phyloP scores from a whole-genome alignment of 2,888 invertebrate species.

The Bombyx huttoni region DNA sequence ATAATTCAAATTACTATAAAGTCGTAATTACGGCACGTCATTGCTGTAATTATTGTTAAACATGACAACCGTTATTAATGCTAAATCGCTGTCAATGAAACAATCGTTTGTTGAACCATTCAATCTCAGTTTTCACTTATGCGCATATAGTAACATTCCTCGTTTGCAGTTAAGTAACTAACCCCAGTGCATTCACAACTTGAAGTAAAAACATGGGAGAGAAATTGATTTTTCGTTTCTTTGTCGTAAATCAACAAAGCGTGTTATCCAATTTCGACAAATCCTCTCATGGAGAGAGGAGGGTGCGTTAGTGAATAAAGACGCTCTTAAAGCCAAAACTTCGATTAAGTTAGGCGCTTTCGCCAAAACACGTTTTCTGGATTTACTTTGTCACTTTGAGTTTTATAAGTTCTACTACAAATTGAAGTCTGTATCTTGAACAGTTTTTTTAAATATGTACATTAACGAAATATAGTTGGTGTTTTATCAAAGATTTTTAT shows the following conservation, averaged over 20 bases:
- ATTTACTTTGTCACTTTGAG: neutral
- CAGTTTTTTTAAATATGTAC: no score
- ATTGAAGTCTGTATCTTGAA: no score
- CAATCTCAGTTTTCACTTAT: conserved; percentile 13
- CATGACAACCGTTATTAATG: conserved; percentile 14
- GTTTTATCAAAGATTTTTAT: no score
- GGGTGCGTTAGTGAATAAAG: conserved; percentile 14
- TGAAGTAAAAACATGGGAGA: conserved; percentile 11
- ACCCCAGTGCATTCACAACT: neutral
- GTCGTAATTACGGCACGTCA: neutral
- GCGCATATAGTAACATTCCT: neutral
- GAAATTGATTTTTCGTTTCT: conserved; percentile 23
- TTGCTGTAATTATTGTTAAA: conserved; percentile 8
- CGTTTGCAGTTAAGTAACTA: neutral
- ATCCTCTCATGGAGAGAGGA: conserved; percentile 24
- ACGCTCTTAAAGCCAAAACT: conserved; percentile 23
- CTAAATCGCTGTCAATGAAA: conserved; percentile 10
- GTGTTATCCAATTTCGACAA: conserved; percentile 39
- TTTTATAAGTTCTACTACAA: neutral
- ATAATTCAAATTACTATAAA: neutral
- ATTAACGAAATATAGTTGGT: no score
- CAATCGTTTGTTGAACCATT: conserved; percentile 8
- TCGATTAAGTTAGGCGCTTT: conserved; percentile 19
- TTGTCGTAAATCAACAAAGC: conserved; percentile 36
- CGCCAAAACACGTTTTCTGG: neutral